Base-by-base conservation (phyloP, 2,888 invertebrate species). In the Temnothorax rugatulus region DNA sequence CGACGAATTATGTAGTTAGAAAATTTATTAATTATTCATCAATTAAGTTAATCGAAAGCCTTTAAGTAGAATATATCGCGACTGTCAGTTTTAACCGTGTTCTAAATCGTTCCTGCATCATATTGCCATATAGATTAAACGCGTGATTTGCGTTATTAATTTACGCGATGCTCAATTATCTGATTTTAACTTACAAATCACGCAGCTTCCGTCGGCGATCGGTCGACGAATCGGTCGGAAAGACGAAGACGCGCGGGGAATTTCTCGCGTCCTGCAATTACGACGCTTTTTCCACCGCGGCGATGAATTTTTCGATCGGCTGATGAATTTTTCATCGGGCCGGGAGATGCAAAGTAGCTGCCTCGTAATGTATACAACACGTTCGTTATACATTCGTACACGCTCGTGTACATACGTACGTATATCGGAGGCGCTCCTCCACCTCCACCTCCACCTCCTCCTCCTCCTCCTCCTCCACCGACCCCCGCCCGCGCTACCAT, bases 261-360 rank as follows among this genome's bases (percentile, higher is more conserved):
- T 59, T n/a, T n/a, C 29, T 29, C 41, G 85, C 73, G 79, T 85
- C 82, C 84, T 41, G 68, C 44, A 77, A 84, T 76, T 25, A 77
- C 73, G 76, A 79, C 79, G 88, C 86, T 73, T 90, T 88, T 84
- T 84, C 88, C 84, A 85, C 44, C 68, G 63, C 75, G 18, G 54
- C 85, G 79, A 34, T 34, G 34, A 34, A 34, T 34, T 34, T 34
- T 34, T 44, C 76, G 21, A 41, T 68, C 66, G 52, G 41, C 90
- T 90, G 90, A 92, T 92, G 93, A 93, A 92, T 93, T 93, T 93
- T 93, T 92, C 93, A 93, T 92, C 88, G 91, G 87, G 89, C 91
- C 66, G 83, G 47, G 9, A 86, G 84, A 90, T 93, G 93, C 92
- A 93, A 93, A 93, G 90, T 91, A 77, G 77, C 68, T 54, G 87